phyloP scores from a whole-genome alignment of 2,113 vertebrate species.

The Monarcha castaneiventris region DNA sequence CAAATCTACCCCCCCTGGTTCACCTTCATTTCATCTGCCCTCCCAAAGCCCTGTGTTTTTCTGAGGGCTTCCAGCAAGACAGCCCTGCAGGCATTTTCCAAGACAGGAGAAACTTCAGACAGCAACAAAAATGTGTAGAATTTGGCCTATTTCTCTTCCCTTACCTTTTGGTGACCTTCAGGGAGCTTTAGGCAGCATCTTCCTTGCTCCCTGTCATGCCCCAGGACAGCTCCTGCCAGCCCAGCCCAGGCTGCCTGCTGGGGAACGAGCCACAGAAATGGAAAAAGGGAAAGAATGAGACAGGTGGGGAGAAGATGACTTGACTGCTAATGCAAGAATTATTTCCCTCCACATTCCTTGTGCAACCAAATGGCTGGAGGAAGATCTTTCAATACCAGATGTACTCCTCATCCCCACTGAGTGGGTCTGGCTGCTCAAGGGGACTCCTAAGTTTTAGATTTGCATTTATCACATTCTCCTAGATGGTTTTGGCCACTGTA shows the following conservation, averaged over 20 bases:
- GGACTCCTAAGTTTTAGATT: not conserved
- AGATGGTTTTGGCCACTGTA: not conserved
- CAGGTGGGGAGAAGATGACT: not conserved
- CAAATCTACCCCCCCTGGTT: not conserved
- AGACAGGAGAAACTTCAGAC: constrained; percentile 54
- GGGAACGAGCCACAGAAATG: not conserved
- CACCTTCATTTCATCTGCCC: constrained; percentile 14
- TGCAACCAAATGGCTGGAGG: not conserved
- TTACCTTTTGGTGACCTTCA: constrained; percentile 52
- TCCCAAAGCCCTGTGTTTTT: constrained; percentile 5
- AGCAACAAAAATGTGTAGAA: constrained; percentile 62
- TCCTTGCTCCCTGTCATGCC: not conserved
- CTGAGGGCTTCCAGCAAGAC: constrained; percentile 3
- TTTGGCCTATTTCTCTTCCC: constrained; percentile 13
- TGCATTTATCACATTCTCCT: not conserved
- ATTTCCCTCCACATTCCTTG: not conserved
- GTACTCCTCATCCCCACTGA: not conserved
- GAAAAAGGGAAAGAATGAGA: not conserved
- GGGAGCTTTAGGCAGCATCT: not conserved
- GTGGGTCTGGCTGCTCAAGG: not conserved
- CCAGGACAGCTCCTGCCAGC: not conserved
- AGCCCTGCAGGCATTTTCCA: constrained; percentile 47
- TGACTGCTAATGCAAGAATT: not conserved
- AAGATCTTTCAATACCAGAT: not conserved
- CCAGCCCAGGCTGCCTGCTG: not conserved